Evolutionary conservation across 2,797 vertebrate species (phyloP), one percentile per base, ranked within the genome.

Genomic region (Pseudochirops corinnae): DNA sequence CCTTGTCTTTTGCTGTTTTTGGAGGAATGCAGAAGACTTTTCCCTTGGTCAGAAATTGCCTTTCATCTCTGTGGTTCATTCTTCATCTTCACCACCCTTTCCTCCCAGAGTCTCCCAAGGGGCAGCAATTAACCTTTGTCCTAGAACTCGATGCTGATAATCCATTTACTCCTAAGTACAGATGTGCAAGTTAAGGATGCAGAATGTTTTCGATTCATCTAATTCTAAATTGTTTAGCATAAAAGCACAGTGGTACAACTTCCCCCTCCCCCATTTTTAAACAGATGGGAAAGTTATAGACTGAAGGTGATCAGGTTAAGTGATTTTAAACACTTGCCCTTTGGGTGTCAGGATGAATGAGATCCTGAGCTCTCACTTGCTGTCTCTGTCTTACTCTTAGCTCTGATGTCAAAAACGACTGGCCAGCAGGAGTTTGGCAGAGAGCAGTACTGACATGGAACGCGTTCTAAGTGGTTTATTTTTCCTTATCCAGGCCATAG

Each of bases 241-340:
- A 82, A 82, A 46, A 50, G 74, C 18, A 26, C 21, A 87, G 46
- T 26, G 21, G 21, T 24, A 50, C 24, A 87, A 11, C 9, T 87
- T 87, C 3, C 21, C 39, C 67, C 24, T 26, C 6, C n/a, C 74
- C 74, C 74, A 0, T 87, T 87, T 87, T 46, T 46, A 87, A 50
- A 87, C 39, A 87, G 74, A 87, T 87, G 74, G 39, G 39, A 87
- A 87, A 87, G 74, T 87, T 50, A 50, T 87, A 50, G 74, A 87
- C 74, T 4, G 39, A 46, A 87, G 74, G 39, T 87, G 74, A 87
- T 87, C 39, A 87, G 74, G 74, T 87, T 87, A 87, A 87, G 74
- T 87, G 74, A 87, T 87, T 87, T 87, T 87, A 87, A 87, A 87
- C 39, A 50, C 74, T 87, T 87, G 39, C 74, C 39, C 74, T 87